A percentile compares a stretch with the other conserved stretches of the same genome.
These are phyloP conservation scores for Tokudaia muenninki DNA, from an alignment of 2,797 vertebrate species.

Conservation along the genomic window DNA sequence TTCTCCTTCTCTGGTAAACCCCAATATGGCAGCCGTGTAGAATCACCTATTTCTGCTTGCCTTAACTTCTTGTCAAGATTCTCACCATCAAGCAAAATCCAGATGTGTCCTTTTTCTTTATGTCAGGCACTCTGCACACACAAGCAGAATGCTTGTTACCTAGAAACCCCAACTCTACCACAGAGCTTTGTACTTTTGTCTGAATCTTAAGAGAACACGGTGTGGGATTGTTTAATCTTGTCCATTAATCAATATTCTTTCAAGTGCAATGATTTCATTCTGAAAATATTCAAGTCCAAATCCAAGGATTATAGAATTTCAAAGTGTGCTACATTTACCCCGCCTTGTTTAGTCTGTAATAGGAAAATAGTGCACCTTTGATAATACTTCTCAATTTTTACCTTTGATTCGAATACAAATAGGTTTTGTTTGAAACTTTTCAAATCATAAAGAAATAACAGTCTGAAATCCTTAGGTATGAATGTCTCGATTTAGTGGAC, in stretches of 20 bases:
- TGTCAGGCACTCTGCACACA: too few relatives aligned
- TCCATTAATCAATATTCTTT: slow-evolving; percentile 44
- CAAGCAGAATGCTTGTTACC: not conserved
- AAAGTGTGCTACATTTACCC: not conserved
- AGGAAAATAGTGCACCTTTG: slow-evolving; percentile 8
- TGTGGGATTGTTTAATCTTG: not conserved
- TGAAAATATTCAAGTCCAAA: slow-evolving; percentile 10
- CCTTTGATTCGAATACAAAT: slow-evolving; percentile 25
- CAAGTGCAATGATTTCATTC: slow-evolving; percentile 34
- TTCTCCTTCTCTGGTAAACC: not conserved
- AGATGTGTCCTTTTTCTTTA: not conserved
- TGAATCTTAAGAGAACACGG: slow-evolving; percentile 11
- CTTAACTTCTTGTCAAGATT: not conserved
- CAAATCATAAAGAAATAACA: not conserved
- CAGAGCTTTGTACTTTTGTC: slow-evolving; percentile 11
- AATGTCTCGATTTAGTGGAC: not conserved
- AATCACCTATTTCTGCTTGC: not conserved
- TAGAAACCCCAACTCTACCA: not conserved
- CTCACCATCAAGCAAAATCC: not conserved
- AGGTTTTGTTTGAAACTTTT: not conserved
- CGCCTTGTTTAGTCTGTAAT: slow-evolving; percentile 23
- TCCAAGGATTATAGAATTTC: slow-evolving; percentile 3
- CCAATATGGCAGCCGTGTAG: not conserved
- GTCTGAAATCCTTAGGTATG: not conserved
- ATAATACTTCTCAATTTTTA: slow-evolving; percentile 10